Evolutionary conservation across 2,113 vertebrate genomes (phyloP).

Genomic region (Willisornis vidua): DNA sequence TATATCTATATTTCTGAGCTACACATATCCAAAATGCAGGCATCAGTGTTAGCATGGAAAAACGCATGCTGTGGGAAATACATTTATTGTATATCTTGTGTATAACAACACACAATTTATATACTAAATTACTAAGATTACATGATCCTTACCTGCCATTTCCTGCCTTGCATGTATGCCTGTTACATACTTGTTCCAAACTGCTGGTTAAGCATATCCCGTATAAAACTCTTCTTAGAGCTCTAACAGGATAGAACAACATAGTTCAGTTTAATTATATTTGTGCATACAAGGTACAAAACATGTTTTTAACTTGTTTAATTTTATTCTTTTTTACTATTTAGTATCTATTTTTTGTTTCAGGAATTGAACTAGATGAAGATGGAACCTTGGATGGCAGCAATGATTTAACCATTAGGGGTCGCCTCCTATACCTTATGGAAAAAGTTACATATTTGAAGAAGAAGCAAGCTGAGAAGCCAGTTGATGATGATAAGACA

Average conservation of each 20-base stretch:
- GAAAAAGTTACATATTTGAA: conserved; percentile 92
- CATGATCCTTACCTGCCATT: background rate
- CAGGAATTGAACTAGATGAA: conserved; percentile 91
- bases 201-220: background rate
- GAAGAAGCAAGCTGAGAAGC: conserved; percentile 85
- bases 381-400: conserved; percentile 82
- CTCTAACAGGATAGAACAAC: background rate
- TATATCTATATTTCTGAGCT: background rate
- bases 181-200: background rate
- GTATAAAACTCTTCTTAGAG: background rate
- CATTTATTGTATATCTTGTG: background rate
- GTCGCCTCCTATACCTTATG: conserved; percentile 88
- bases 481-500: conserved; percentile 80
- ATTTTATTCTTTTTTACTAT: background rate
- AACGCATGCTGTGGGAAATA: background rate
- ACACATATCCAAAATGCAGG: background rate
- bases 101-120: background rate
- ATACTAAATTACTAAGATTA: background rate
- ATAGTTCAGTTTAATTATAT: background rate
- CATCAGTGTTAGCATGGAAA: background rate
- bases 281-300: background rate
- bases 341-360: background rate
- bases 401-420: conserved; percentile 87
- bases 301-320: background rate
- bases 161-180: background rate